Evolutionary conservation across 2,113 vertebrate genomes (phyloP), one percentile per base, ranked within the genome.

Genomic region (Salvelinus fontinalis): DNA sequence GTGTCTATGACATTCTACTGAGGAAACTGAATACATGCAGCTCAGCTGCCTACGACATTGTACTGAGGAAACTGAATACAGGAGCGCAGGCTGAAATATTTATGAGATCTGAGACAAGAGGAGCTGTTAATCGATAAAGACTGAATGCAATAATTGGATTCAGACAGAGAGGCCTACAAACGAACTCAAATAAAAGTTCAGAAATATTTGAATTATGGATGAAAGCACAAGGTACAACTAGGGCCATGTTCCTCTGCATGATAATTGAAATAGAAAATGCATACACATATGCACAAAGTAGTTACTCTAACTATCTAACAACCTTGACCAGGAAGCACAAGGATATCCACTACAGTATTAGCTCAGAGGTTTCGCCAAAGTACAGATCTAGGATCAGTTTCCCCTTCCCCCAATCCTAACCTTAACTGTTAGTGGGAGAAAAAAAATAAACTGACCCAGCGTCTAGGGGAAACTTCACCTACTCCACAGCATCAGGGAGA

Each of bases 31-130:
- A 9, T 39, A 39, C 39, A 39, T 39, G 39, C 39, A 39, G 39
- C 8, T 39, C 39, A 71, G 66, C 64, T 73, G 3, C 18, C 5
- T 5, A 39, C 0, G 24, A 67, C 0, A 14, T 27, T 67, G 14
- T 68, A 51, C 57, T 75, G 70, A 72, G 4, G 77, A 83, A 89
- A 89, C 78, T 51, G 71, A 85, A 88, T 69, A 70, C 65, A 20
- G 18, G 57, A 69, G 70, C 16, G 78, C 0, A 48, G 69, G 82
- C 82, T 89, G 54, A 89, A 85, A 87, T 80, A 83, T 89, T 83
- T 6, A 86, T 73, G 67, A 81, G 57, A 65, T 29, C 12, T 66
- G 31, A 80, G 70, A 81, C 51, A 49, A 77, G 20, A 83, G 22
- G 20, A 62, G 20, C 59, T 6, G 18, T 60, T 22, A 7, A 60